A percentile compares a stretch with the other conserved stretches of the same genome.
These are phyloP conservation scores for Parapsyche elsis DNA, from an alignment of 1,140 invertebrate genomes.

Conservation along the genomic window DNA sequence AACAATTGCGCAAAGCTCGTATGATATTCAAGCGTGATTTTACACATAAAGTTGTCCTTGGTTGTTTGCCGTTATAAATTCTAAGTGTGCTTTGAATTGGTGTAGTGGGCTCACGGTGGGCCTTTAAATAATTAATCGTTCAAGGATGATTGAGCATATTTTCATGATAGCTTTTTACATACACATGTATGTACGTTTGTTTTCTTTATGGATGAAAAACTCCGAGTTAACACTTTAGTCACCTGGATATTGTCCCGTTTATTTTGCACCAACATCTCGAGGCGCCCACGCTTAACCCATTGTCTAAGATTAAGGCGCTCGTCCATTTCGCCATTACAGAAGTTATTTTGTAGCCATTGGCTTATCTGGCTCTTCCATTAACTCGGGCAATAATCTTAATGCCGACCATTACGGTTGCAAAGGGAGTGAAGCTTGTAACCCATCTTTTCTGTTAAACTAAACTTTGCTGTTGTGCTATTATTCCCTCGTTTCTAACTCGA, in stretches of 20 bases:
- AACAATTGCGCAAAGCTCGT: too few species aligned
- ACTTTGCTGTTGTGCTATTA: background rate
- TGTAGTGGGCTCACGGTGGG: background rate
- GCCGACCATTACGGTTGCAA: slow-evolving; percentile 33
- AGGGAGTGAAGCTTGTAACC: background rate
- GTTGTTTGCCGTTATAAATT: background rate
- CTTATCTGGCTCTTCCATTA: slow-evolving; percentile 51
- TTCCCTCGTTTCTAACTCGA: too few species aligned
- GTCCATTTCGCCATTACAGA: slow-evolving; percentile 42
- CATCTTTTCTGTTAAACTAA: background rate
- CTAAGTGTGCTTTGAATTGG: too few species aligned
- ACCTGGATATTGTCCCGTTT: background rate
- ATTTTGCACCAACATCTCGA: background rate
- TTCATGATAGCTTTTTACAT: too few species aligned
- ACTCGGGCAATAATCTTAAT: slow-evolving; percentile 52
- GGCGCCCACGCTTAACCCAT: slow-evolving; percentile 19
- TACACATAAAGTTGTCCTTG: background rate
- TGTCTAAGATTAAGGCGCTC: slow-evolving; percentile 16
- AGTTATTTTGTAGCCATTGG: slow-evolving; percentile 50
- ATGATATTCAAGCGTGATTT: too few species aligned
- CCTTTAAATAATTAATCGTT: slow-evolving; percentile 7
- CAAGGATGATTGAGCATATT: slow-evolving; percentile 13
- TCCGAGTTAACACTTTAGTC: background rate
- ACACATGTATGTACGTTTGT: too few species aligned
- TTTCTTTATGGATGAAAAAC: too few species aligned